Conservation (phyloP, 1,140 invertebrate genomes). For the Panagrolaimus sp. region DNA sequence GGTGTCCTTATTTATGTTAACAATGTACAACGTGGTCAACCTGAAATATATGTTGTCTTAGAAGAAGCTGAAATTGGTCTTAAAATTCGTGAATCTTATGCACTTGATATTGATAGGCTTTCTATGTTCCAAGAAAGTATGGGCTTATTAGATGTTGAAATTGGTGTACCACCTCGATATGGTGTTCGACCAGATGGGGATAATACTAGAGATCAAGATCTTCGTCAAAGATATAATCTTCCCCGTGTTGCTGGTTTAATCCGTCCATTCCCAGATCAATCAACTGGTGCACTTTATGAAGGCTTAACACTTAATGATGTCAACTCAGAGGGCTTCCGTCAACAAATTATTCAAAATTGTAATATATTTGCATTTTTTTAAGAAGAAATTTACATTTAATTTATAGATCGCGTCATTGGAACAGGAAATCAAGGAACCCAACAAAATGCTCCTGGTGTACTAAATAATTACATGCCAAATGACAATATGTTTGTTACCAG, state of each 20-base stretch:
- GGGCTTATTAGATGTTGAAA: constrained; percentile 51
- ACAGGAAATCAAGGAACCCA: constrained; percentile 45
- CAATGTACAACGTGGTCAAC: constrained; percentile 56
- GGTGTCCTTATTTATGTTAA: constrained; percentile 54
- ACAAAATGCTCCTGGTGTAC: constrained; percentile 25
- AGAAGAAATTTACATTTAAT: too few relatives aligned
- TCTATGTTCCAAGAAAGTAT: constrained; percentile 54
- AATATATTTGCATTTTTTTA: too few relatives aligned
- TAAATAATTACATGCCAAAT: constrained; percentile 49
- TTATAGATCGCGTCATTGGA: constrained; percentile 43
- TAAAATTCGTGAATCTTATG: constrained; percentile 53
- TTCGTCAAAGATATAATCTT: constrained; percentile 45
- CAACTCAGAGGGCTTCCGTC: constrained; percentile 50
- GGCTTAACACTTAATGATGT: constrained; percentile 53
- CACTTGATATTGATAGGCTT: constrained; percentile 56
- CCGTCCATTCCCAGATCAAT: constrained; percentile 55
- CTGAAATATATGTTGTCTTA: constrained; percentile 57
- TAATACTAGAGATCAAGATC: constrained; percentile 53
- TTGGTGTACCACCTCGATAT: constrained; percentile 51
- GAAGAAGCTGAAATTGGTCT: constrained; percentile 57
- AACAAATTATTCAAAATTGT: constrained; percentile 49
- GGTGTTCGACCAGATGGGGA: constrained; percentile 57
- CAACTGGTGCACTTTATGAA: constrained; percentile 36
- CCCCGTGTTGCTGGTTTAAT: constrained; percentile 51
- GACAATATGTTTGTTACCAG: constrained; percentile 54